A percentile compares a stretch with the other conserved stretches of the same genome.
Evolutionary conservation across 2,797 vertebrate genomes (phyloP).

Genomic region (Poecilia picta): DNA sequence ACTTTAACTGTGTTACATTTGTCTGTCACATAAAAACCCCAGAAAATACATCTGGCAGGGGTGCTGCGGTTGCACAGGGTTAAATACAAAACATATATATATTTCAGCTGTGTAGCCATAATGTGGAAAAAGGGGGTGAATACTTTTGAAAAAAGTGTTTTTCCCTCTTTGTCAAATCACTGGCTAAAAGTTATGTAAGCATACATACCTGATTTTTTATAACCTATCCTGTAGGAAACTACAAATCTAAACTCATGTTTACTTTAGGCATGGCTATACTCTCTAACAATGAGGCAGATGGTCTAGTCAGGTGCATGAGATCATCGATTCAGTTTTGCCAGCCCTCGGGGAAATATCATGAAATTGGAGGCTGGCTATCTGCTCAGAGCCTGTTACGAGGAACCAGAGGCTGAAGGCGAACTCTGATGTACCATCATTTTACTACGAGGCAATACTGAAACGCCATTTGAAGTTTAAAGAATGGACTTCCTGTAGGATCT

Average conservation of each 20-base stretch:
- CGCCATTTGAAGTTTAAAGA: conserved; percentile 35
- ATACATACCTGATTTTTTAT: conserved; percentile 18
- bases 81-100: too few relatives aligned
- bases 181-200: conserved; percentile 24
- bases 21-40: too few relatives aligned
- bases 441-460: conserved; percentile 2
- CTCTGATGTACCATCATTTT: conserved; percentile 36
- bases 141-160: neutral
- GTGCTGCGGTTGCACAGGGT: too few relatives aligned
- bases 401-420: conserved; percentile 23
- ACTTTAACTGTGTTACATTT: too few relatives aligned
- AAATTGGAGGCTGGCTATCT: conserved; percentile 30
- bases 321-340: conserved; percentile 54
- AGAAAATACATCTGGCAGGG: too few relatives aligned
- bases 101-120: too few relatives aligned
- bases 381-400: conserved; percentile 27
- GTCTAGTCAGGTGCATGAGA: conserved; percentile 42
- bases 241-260: conserved; percentile 21
- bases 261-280: conserved; percentile 25
- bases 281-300: conserved; percentile 53
- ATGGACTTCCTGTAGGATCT: conserved; percentile 34
- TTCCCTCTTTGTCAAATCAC: neutral
- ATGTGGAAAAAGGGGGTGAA: too few relatives aligned
- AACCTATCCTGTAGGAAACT: conserved; percentile 10
- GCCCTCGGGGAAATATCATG: conserved; percentile 55